Base-by-base conservation (phyloP, 2,113 vertebrate species). In the Cnemophilus loriae region DNA sequence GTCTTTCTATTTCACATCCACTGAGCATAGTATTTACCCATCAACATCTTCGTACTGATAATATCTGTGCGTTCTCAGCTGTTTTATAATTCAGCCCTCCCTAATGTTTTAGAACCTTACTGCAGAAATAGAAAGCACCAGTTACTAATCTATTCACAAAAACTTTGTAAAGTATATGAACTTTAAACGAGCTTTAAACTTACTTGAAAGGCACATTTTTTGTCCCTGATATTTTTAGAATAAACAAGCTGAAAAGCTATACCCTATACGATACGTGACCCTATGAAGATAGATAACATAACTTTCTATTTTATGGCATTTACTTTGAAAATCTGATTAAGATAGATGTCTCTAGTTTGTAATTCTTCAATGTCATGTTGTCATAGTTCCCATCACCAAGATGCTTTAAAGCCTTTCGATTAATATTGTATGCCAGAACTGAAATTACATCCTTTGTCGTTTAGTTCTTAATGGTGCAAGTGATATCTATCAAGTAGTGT, bases 291-390 rank as follows among this genome's bases (percentile, higher is more conserved):
- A 96, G 97, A 98, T 97, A 97, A 98, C 98, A 98, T 97, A 98
- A 98, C 97, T 98, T 97, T 93, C 97, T 97, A 92, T 98, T 99
- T 99, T 98, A 98, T 97, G 96, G 97, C 97, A 98, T 98, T 98
- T 98, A 97, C 98, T 99, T 98, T 97, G 97, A 98, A 98, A 99
- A 98, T 98, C 96, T 98, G 98, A 99, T 99, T 98, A 98, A 99
- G 98, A 99, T 96, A 96, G 97, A 99, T 98, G 98, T 96, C 96
- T 98, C 97, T 78, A 96, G 98, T 97, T 98, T 75, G 90, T 97
- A 97, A 99, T 99, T 98, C 98, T 98, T 99, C 98, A 99, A 98
- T 98, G 98, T 99, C 98, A 98, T 98, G 97, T 98, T 99, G 99
- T 98, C 98, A 98, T 92, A 97, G 97, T 96, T 98, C 97, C 98